A percentile compares a stretch with the other conserved stretches of the same genome.
phyloP scores from a whole-genome alignment of 2,888 invertebrate genomes.

The Agrochola macilenta region DNA sequence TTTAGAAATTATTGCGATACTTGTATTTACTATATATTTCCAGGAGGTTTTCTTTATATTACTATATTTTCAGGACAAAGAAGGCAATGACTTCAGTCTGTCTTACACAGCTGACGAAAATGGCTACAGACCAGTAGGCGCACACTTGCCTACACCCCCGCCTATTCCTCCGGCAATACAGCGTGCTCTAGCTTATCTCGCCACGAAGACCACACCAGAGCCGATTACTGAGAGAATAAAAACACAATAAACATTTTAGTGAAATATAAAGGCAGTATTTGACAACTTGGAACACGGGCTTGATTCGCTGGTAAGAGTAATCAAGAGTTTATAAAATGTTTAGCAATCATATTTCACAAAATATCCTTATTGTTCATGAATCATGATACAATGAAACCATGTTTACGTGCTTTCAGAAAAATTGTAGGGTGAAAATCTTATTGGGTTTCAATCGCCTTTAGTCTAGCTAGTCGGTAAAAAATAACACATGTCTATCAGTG shows the following conservation, averaged over 20 bases:
- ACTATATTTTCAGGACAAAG: slow-evolving; percentile 85
- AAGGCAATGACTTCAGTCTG: slow-evolving; percentile 87
- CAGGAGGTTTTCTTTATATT: too few relatives aligned
- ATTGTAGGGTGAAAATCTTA: background rate
- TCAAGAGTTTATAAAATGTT: background rate
- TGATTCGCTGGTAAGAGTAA: background rate
- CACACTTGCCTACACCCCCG: slow-evolving; percentile 87
- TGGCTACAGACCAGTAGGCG: slow-evolving; percentile 87
- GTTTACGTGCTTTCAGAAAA: background rate
- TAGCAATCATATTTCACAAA: background rate
- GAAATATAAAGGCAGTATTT: background rate
- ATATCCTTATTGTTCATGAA: background rate
- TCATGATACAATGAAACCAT: background rate
- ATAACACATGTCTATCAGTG: background rate
- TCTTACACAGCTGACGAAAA: slow-evolving; percentile 90
- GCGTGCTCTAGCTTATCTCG: slow-evolving; percentile 88
- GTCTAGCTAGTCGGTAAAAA: background rate
- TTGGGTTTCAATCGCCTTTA: background rate
- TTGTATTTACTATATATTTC: slow-evolving; percentile 7
- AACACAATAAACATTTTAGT: slow-evolving; percentile 1
- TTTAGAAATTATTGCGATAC: background rate
- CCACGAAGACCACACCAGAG: slow-evolving; percentile 84
- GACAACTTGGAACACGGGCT: background rate
- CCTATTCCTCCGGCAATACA: slow-evolving; percentile 90
- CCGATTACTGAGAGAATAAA: slow-evolving; percentile 73